phyloP scores from a whole-genome alignment of 1,140 invertebrate genomes.

The Ditylenchus dipsaci region DNA sequence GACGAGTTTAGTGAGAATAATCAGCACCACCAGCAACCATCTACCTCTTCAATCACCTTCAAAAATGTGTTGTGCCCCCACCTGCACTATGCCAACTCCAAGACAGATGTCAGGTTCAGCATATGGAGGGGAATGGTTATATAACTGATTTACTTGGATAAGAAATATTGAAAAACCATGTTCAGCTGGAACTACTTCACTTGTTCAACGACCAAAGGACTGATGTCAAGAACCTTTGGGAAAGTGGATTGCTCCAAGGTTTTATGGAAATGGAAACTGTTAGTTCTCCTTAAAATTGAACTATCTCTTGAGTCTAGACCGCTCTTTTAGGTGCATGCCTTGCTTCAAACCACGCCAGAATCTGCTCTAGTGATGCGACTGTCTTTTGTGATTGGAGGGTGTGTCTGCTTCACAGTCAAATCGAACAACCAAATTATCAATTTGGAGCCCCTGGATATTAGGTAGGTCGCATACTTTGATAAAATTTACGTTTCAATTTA shows the following conservation, averaged over 20 bases:
- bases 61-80: slow-evolving; percentile 54
- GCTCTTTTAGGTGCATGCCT: slow-evolving; percentile 27
- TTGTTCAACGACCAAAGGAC: slow-evolving; percentile 42
- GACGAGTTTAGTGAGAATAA: neutral
- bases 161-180: slow-evolving; percentile 29
- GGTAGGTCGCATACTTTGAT: too few species aligned
- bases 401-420: slow-evolving; percentile 46
- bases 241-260: slow-evolving; percentile 34
- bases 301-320: too few species aligned
- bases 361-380: slow-evolving; percentile 42
- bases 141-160: neutral
- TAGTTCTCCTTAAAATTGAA: neutral
- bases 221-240: slow-evolving; percentile 42
- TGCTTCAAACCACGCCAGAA: slow-evolving; percentile 26
- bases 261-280: slow-evolving; percentile 40
- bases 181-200: slow-evolving; percentile 39
- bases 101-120: slow-evolving; percentile 40
- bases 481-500: too few species aligned
- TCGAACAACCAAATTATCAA: slow-evolving; percentile 32
- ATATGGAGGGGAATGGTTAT: slow-evolving; percentile 44
- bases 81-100: slow-evolving; percentile 37
- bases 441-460: slow-evolving; percentile 44
- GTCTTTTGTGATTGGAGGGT: slow-evolving; percentile 46
- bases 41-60: slow-evolving; percentile 39
- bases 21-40: neutral